These are phyloP conservation scores for Euwallacea fornicatus DNA, from an alignment of 1,140 invertebrate species.

Conservation along the genomic window DNA sequence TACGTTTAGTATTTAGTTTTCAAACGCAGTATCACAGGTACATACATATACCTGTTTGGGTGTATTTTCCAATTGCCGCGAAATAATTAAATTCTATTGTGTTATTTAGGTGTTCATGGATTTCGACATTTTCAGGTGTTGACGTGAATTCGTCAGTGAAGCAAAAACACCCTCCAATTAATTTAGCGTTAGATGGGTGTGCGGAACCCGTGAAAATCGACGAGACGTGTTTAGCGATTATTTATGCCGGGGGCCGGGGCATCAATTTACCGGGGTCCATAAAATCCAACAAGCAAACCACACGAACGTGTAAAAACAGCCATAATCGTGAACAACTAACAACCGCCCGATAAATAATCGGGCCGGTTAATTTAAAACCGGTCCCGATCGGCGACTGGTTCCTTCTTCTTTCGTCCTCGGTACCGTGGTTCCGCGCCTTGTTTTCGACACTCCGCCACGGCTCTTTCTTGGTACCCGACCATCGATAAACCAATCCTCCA, in stretches of 20 bases:
- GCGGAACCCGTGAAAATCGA: constrained; percentile 28
- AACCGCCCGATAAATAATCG: constrained; percentile 53
- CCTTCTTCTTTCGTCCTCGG: constrained; percentile 12
- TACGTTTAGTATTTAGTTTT: too few species aligned
- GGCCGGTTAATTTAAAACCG: constrained; percentile 45
- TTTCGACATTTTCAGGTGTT: too few species aligned
- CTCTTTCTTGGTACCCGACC: constrained; percentile 25
- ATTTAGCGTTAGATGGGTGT: constrained; percentile 18
- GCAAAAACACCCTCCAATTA: too few species aligned
- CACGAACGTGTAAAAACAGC: constrained; percentile 54
- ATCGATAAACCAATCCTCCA: background rate
- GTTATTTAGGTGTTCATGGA: too few species aligned
- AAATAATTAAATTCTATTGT: too few species aligned
- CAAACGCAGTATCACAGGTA: too few species aligned
- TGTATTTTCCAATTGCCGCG: too few species aligned
- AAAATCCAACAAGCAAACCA: constrained; percentile 52
- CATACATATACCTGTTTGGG: too few species aligned
- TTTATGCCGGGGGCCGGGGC: constrained; percentile 42
- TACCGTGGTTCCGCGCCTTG: constrained; percentile 24
- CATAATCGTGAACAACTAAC: constrained; percentile 53
- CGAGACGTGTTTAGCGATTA: constrained; percentile 40
- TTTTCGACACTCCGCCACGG: constrained; percentile 34
- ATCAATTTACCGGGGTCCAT: constrained; percentile 50
- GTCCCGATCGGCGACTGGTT: constrained; percentile 34
- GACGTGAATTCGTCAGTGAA: too few species aligned